Conservation (phyloP, 1,140 invertebrate species). For the Magallana ariakensis region DNA sequence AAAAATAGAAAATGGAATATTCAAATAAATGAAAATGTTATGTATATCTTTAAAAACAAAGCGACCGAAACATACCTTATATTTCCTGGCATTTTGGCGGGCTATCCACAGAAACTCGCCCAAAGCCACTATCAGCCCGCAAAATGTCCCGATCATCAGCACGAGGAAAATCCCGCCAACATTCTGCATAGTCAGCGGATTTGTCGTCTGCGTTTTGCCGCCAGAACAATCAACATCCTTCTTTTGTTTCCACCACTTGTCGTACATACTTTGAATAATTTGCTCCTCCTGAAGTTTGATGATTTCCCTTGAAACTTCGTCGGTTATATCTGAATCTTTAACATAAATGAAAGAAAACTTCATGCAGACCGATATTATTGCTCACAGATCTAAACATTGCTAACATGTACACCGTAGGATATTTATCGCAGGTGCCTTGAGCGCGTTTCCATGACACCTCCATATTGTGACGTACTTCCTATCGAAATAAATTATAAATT, state of each 20-base stretch:
- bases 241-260: conserved; percentile 38
- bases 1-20: too few relatives aligned
- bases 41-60: not conserved
- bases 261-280: not conserved
- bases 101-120: conserved; percentile 38
- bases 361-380: too few relatives aligned
- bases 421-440: too few relatives aligned
- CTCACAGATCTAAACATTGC: too few relatives aligned
- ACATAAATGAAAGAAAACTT: too few relatives aligned
- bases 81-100: conserved; percentile 4
- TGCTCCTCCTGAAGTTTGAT: conserved; percentile 20
- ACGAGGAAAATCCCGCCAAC: conserved; percentile 29
- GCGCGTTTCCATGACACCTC: too few relatives aligned
- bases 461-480: too few relatives aligned
- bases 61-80: not conserved
- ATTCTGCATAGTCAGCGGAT: conserved; percentile 13
- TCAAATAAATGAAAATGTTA: too few relatives aligned
- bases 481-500: too few relatives aligned
- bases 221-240: conserved; percentile 9
- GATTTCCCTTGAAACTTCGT: not conserved
- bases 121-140: not conserved
- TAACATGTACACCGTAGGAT: too few relatives aligned
- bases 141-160: not conserved
- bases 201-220: not conserved
- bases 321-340: conserved; percentile 1